phyloP scores from a whole-genome alignment of 1,140 invertebrate genomes.

The Tetraneura akinire region DNA sequence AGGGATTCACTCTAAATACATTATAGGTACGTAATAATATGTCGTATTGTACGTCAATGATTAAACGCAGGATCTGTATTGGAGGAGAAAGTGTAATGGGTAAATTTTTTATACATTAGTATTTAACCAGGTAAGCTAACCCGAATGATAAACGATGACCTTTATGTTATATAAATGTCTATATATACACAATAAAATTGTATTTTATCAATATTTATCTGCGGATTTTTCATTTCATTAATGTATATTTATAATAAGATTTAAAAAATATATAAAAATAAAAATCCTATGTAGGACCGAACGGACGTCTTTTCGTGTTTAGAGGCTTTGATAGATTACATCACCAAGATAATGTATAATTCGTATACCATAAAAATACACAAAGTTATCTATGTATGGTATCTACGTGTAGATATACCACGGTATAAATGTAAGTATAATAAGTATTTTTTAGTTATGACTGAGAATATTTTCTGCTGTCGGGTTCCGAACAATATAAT shows the following conservation, averaged over 20 bases:
- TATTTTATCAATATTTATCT: no score
- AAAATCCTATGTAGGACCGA: neutral
- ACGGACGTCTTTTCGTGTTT: neutral
- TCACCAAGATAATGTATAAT: neutral
- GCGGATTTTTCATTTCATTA: no score
- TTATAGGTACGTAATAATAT: no score
- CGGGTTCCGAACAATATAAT: constrained; percentile 17
- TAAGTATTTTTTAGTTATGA: no score
- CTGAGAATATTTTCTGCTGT: constrained; percentile 8
- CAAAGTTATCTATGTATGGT: neutral
- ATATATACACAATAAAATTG: no score
- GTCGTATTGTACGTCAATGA: neutral
- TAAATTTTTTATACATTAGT: neutral
- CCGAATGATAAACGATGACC: no score
- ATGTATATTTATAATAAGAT: no score
- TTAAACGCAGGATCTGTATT: neutral
- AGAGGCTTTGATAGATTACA: neutral
- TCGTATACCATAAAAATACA: neutral
- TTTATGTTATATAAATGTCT: no score
- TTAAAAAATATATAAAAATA: no score
- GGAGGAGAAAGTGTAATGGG: neutral
- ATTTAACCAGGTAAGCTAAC: no score
- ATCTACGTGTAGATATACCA: neutral
- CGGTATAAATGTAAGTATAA: no score
- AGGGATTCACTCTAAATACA: neutral